phyloP scores from a whole-genome alignment of 2,797 vertebrate genomes.

The Setipinna tenuifilis region DNA sequence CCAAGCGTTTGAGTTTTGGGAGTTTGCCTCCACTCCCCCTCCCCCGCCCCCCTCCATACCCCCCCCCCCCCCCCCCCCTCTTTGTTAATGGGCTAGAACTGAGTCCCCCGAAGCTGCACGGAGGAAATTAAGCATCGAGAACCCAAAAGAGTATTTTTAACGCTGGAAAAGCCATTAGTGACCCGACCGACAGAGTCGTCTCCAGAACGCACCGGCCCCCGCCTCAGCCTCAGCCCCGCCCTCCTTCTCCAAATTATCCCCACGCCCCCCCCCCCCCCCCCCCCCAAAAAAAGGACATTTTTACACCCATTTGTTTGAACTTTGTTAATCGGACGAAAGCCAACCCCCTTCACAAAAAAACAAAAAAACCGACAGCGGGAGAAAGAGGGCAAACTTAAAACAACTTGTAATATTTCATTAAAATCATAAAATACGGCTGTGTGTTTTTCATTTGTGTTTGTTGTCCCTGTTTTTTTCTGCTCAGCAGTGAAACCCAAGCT shows the following conservation, averaged over 20 bases:
- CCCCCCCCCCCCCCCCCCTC: slow-evolving; percentile 55
- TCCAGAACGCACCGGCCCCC: slow-evolving; percentile 4
- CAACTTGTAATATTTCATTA: slow-evolving; percentile 48
- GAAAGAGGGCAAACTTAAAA: not conserved
- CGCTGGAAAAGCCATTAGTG: slow-evolving; percentile 75
- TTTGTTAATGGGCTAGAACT: slow-evolving; percentile 68
- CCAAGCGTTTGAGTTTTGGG: slow-evolving; percentile 48
- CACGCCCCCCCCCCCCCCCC: slow-evolving; percentile 40
- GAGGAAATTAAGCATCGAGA: slow-evolving; percentile 72
- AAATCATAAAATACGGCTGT: slow-evolving; percentile 52
- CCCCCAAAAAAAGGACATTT: slow-evolving; percentile 33
- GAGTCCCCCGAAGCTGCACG: slow-evolving; percentile 62
- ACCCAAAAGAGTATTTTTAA: slow-evolving; percentile 65
- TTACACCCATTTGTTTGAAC: slow-evolving; percentile 46
- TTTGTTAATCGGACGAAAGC: not conserved
- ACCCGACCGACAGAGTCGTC: slow-evolving; percentile 44
- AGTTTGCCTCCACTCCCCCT: slow-evolving; percentile 61
- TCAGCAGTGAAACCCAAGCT: not conserved
- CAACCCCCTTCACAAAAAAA: not conserved
- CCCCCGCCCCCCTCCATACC: too few relatives aligned
- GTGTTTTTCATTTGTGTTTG: slow-evolving; percentile 14
- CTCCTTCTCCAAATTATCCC: slow-evolving; percentile 15
- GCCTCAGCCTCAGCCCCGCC: slow-evolving; percentile 39
- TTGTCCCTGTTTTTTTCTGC: not conserved
- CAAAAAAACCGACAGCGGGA: not conserved